Evolutionary conservation across 2,113 vertebrate genomes (phyloP), one percentile per base, ranked within the genome.

Genomic region (Rhagologus leucostigma): DNA sequence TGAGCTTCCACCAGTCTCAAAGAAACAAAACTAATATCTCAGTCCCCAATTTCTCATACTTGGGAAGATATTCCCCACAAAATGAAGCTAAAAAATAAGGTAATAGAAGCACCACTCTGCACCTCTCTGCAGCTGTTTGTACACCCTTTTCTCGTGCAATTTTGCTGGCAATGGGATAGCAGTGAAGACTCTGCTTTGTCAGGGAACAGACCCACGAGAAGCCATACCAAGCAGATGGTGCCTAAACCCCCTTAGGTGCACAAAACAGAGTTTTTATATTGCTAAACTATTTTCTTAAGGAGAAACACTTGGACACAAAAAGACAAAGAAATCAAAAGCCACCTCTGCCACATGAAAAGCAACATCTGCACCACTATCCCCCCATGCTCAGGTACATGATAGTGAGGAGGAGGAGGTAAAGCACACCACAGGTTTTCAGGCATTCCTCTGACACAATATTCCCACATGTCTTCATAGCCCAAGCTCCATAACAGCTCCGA

Each of bases 301-400:
- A 73, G 26, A 68, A 53, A 53, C 1, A 3, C 63, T 63, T 6
- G 9, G 62, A 17, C 11, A 81, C 42, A 50, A 33, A 37, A 44
- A 41, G 8, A 63, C 8, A 49, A 88, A n/a, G 32, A 49, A 39
- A 41, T 52, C 44, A 41, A 75, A 91, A 76, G 19, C 20, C 37
- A 77, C 19, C 27, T 56, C 29, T 76, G 33, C 6, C 39, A 18
- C n/a, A 41, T 52, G 49, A 68, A 84, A 44, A 57, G 27, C 37
- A 73, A 30, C 0, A 2, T 20, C 16, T 30, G 6, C 63, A 69
- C 53, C 42, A 7, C 14, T 13, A 0, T 41, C 10, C 33, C 22
- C 24, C 42, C 32, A 2, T 5, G 16, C 39, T 63, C 63, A 47
- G 52, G 47, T 32, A 19, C 7, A 8, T 3, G 20, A 42, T n/a